A percentile compares a stretch with the other conserved stretches of the same genome.
These are phyloP conservation scores for Thera obeliscata DNA, from an alignment of 2,888 invertebrate species.

Conservation along the genomic window DNA sequence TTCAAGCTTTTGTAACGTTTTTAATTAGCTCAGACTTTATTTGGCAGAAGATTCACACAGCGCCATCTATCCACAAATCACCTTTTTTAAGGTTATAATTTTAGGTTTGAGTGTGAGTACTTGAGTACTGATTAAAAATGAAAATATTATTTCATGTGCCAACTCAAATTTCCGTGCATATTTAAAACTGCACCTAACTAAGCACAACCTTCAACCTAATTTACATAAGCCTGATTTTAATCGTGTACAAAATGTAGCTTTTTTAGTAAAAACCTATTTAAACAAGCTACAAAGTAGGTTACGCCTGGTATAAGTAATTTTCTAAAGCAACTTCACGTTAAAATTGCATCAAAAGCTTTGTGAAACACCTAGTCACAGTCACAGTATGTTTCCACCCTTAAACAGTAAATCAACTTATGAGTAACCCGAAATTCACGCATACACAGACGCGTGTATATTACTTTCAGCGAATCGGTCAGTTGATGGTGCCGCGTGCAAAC, in stretches of 20 bases:
- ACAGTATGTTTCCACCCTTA: constrained; percentile 11
- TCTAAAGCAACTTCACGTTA: constrained; percentile 44
- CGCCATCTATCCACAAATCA: too few species aligned
- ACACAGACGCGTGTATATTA: background rate
- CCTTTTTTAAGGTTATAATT: background rate
- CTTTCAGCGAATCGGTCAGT: background rate
- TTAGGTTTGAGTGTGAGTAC: background rate
- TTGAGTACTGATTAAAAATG: background rate
- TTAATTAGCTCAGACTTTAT: too few species aligned
- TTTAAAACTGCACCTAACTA: constrained; percentile 31
- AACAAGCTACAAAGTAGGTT: constrained; percentile 49
- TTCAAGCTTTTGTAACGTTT: too few species aligned
- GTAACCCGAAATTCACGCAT: background rate
- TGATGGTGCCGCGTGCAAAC: background rate
- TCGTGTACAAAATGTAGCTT: constrained; percentile 41
- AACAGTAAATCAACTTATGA: constrained; percentile 3
- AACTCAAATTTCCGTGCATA: constrained; percentile 24
- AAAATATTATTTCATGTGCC: background rate
- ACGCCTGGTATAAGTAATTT: constrained; percentile 47
- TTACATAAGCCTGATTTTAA: constrained; percentile 42
- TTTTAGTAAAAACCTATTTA: constrained; percentile 41
- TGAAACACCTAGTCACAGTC: constrained; percentile 43
- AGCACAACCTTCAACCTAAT: constrained; percentile 40
- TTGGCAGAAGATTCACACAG: too few species aligned
- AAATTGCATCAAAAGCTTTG: constrained; percentile 56